These are phyloP conservation scores for Cebus imitator DNA, from an alignment of 2,113 vertebrate genomes.

Conservation along the genomic window DNA sequence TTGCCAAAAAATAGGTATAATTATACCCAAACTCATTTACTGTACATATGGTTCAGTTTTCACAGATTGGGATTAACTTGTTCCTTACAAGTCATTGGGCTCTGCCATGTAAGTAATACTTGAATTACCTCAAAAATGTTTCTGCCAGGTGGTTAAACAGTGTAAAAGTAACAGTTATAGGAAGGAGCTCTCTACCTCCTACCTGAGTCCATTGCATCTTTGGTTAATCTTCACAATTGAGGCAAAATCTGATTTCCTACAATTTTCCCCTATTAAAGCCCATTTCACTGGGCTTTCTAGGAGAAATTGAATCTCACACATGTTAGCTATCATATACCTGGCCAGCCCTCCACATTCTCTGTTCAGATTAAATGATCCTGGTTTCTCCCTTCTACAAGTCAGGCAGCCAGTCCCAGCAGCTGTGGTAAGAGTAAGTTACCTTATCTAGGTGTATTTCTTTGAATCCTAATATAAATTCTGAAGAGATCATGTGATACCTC, in stretches of 20 bases:
- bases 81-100: neutral
- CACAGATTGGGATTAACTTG: conserved; percentile 17
- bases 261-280: neutral
- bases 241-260: neutral
- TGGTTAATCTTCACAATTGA: neutral
- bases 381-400: neutral
- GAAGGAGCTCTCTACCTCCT: neutral
- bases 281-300: neutral
- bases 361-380: neutral
- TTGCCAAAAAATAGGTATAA: neutral
- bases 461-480: neutral
- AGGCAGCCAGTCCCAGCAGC: neutral
- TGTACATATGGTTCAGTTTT: conserved; percentile 2
- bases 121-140: neutral
- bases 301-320: neutral
- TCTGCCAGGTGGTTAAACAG: neutral
- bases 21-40: neutral
- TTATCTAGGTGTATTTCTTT: neutral
- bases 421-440: neutral
- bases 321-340: neutral
- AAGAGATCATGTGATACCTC: neutral
- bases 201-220: neutral
- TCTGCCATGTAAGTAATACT: neutral
- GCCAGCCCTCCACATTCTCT: neutral
- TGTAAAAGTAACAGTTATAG: neutral